Evolutionary conservation across 2,888 invertebrate species (phyloP).

Genomic region (Sialis lutaria): DNA sequence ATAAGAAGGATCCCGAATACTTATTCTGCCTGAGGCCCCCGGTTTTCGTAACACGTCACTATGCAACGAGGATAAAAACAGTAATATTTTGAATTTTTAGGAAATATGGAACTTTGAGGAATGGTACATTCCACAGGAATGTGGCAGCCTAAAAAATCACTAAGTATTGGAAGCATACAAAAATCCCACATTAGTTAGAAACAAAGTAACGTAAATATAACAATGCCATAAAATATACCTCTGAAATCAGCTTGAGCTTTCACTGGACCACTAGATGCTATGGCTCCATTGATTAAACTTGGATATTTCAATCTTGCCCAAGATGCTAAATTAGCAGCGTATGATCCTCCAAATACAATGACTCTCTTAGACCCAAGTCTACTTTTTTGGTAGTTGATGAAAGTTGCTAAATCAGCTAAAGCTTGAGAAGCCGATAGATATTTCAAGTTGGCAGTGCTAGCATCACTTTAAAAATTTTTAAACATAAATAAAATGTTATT

Average conservation of each 20-base stretch:
- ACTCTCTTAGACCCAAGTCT: conserved; percentile 5
- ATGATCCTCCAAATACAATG: conserved; percentile 38
- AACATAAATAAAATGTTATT: neutral
- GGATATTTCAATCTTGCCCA: conserved; percentile 41
- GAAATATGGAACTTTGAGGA: too few relatives aligned
- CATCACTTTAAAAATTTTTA: conserved; percentile 12
- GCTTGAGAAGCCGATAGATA: conserved; percentile 26
- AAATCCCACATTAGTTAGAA: too few relatives aligned
- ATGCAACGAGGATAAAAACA: too few relatives aligned
- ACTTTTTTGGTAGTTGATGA: conserved; percentile 19
- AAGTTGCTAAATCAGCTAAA: conserved; percentile 25
- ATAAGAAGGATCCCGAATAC: too few relatives aligned
- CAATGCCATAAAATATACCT: conserved; percentile 21
- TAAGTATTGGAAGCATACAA: too few relatives aligned
- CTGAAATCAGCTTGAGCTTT: conserved; percentile 36
- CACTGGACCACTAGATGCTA: conserved; percentile 41
- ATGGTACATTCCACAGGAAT: too few relatives aligned
- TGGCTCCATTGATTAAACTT: conserved; percentile 35
- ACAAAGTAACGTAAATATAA: neutral
- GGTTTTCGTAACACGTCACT: too few relatives aligned
- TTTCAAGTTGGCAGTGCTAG: conserved; percentile 18
- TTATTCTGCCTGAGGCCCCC: too few relatives aligned
- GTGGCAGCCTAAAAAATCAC: too few relatives aligned
- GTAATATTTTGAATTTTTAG: too few relatives aligned
- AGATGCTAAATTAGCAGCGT: conserved; percentile 38